These are phyloP conservation scores for Circaetus gallicus DNA, from an alignment of 2,113 vertebrate genomes.

Conservation along the genomic window DNA sequence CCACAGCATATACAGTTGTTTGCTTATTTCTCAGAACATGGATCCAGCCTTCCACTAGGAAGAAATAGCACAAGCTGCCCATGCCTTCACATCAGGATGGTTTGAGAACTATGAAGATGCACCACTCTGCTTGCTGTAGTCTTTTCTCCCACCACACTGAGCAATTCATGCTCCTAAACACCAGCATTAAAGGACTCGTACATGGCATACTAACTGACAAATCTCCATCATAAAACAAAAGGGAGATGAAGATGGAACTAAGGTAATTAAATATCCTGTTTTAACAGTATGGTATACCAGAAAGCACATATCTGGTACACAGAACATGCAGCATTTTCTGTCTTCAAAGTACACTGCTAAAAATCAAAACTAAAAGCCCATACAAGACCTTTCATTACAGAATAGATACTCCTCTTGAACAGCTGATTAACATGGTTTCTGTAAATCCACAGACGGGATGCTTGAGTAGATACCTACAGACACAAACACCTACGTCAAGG, in stretches of 20 bases:
- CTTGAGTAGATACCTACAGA: not conserved
- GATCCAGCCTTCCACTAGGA: not conserved
- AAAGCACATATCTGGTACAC: not conserved
- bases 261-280: not conserved
- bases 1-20: not conserved
- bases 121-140: not conserved
- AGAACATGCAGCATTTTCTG: not conserved
- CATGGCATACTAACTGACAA: not conserved
- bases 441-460: not conserved
- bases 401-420: not conserved
- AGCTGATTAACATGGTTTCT: not conserved
- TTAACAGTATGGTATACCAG: not conserved
- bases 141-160: not conserved
- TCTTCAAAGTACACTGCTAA: not conserved
- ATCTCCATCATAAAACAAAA: not conserved
- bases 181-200: not conserved
- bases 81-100: not conserved
- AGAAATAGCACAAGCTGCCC: not conserved
- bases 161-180: not conserved
- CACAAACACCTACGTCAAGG: not conserved
- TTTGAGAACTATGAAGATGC: not conserved
- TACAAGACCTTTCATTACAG: not conserved
- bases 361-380: not conserved
- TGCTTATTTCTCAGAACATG: not conserved
- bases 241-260: not conserved